Base-by-base conservation (phyloP, 2,888 invertebrate genomes). In the Eurois occulta region DNA sequence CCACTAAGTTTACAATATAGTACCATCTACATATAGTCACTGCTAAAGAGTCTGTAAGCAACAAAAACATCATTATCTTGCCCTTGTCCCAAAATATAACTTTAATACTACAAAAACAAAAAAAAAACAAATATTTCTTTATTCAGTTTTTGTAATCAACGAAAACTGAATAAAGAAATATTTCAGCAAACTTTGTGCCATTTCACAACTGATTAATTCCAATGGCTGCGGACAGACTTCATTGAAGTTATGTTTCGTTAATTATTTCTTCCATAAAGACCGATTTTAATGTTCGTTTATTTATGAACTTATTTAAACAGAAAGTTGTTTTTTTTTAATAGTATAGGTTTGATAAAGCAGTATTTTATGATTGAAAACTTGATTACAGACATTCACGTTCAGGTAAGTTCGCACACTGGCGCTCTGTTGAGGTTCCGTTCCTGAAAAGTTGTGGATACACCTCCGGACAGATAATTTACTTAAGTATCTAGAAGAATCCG, bases 131-230 rank as follows among this genome's bases (percentile, higher is more conserved):
- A n/a, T n/a, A n/a, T n/a, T n/a, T n/a, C n/a, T n/a, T n/a, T n/a
- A n/a, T n/a, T n/a, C n/a, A n/a, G n/a, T n/a, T n/a, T n/a, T n/a
- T 13, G n/a, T 2, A 46, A 62, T 6, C n/a, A 16, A 38, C 16
- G 6, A 13, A n/a, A 16, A 62, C 18, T 35, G 52, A 48, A 70
- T 65, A 43, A 52, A 70, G 10, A 32, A 75, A 64, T 7, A 38
- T 28, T 11, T 35, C 38, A 38, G 7, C 28, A 52, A 74, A 65
- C 35, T 74, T 75, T 6, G 10, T 46, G 11, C 24, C 55, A 60
- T 65, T 62, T 75, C 68, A 62, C 62, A 66, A 79, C 13, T 70
- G 41, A 58, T 70, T 70, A 70, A 38, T 77, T 73, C 68, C 52
- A 46, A 55, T 48, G 69, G 52, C 24, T 38, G 68, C 64, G 8